These are phyloP conservation scores for Tipula unca DNA, from an alignment of 2,888 invertebrate species.

Conservation along the genomic window DNA sequence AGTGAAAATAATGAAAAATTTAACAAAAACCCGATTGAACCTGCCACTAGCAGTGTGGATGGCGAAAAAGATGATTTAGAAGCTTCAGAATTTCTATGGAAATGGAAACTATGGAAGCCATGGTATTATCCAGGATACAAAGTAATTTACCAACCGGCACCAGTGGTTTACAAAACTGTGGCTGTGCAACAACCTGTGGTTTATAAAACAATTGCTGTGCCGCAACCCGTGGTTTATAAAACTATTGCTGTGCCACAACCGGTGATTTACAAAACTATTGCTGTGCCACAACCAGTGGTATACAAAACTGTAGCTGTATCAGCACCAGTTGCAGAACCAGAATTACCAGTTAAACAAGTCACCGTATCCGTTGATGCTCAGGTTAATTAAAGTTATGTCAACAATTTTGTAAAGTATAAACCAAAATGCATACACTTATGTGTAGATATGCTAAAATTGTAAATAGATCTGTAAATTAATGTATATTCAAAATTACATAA, in stretches of 20 bases:
- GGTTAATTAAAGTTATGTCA: background rate
- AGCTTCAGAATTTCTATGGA: background rate
- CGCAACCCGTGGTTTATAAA: background rate
- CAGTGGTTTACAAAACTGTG: background rate
- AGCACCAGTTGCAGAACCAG: background rate
- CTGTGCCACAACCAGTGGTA: background rate
- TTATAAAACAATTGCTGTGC: background rate
- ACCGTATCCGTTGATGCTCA: background rate
- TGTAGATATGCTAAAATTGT: background rate
- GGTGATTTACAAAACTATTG: background rate
- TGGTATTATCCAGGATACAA: background rate
- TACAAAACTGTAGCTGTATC: background rate
- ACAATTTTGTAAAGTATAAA: background rate
- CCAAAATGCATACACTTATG: background rate
- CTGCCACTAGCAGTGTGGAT: background rate
- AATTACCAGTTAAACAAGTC: background rate
- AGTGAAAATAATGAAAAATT: background rate
- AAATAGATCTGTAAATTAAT: background rate
- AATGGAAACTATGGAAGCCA: background rate
- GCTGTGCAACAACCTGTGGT: background rate
- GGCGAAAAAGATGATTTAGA: background rate
- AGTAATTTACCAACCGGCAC: background rate
- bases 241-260: background rate
- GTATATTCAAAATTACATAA: background rate
- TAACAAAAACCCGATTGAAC: background rate